phyloP scores from a whole-genome alignment of 2,888 invertebrate genomes.

The Uloborus plumipes region DNA sequence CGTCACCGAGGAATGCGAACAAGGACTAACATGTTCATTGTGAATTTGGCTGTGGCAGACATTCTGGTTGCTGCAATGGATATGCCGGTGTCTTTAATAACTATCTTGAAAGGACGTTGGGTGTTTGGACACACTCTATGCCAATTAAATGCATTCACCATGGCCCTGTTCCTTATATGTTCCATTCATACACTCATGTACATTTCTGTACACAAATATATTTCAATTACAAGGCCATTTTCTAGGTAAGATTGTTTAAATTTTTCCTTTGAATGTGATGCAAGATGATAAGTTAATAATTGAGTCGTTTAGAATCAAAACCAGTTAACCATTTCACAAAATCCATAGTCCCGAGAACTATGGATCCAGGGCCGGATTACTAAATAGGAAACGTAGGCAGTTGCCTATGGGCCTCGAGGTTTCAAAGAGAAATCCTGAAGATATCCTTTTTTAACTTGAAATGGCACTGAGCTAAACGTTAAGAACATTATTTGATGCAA shows the following conservation, averaged over 20 bases:
- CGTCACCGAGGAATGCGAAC: conserved; percentile 73
- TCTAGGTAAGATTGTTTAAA: conserved; percentile 36
- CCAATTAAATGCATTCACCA: conserved; percentile 72
- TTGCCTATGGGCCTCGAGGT: no score
- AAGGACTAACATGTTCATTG: conserved; percentile 73
- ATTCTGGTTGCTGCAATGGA: conserved; percentile 71
- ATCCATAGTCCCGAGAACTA: no score
- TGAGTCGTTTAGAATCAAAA: no score
- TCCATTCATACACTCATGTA: conserved; percentile 74
- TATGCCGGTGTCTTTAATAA: conserved; percentile 72
- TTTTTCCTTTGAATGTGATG: background rate
- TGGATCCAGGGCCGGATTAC: no score
- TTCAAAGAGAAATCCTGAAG: no score
- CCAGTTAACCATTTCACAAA: no score
- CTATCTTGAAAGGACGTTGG: conserved; percentile 71
- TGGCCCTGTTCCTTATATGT: conserved; percentile 71
- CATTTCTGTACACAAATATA: conserved; percentile 72
- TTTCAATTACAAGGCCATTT: conserved; percentile 72
- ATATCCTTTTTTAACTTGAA: no score
- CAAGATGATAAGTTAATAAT: no score
- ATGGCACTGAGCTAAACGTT: no score
- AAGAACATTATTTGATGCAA: no score
- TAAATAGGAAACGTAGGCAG: no score
- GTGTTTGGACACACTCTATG: conserved; percentile 70
- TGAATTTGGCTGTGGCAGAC: conserved; percentile 73